Base-by-base conservation (phyloP, 2,797 vertebrate genomes). In the Halcyon smyrnensis region DNA sequence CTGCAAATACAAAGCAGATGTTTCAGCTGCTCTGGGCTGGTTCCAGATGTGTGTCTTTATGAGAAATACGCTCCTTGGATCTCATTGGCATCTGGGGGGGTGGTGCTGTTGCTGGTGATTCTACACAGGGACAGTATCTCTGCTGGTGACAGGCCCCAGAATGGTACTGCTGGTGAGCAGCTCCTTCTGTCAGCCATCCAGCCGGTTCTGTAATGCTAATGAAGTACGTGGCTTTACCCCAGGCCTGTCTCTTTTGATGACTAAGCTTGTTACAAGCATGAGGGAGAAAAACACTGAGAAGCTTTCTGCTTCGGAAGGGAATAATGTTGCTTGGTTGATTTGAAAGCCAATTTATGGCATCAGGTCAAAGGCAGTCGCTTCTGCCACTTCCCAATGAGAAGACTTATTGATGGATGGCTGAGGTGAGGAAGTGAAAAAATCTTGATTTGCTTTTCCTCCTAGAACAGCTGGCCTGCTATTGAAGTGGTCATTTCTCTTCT, bases 321-420 rank as follows among this genome's bases (percentile, higher is more conserved):
- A 59, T 89, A 12, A 63, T 78, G 57, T 84, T 78, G 16, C 45
- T 78, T 36, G 30, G 46, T 87, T 95, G 93, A 95, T 88, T 87
- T 84, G 93, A 94, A 95, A 95, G 63, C 67, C 20, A 27, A 37
- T 84, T 89, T 81, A 78, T 95, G 90, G 63, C 77, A 86, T 51
- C 37, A 14, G 59, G 90, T 95, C 88, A 93, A 79, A 92, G 63
- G 67, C 86, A 75, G 87, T 59, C 90, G 45, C 54, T 94, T 95
- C 69, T 89, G 23, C 80, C 79, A 43, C 76, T 90, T 93, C 41
- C 54, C 92, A 90, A 6, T 90, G 88, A 91, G 67, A 63, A 82
- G 70, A n/a, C 17, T 59, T 90, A 73, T 70, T 90, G 83, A 91
- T 92, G 83, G 70, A 63, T 69, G 62, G 27, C 46, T 75, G 60